These are phyloP conservation scores for Halichondria panicea DNA, from an alignment of 37 sponge, comb jelly and placozoan species.

Conservation along the genomic window DNA sequence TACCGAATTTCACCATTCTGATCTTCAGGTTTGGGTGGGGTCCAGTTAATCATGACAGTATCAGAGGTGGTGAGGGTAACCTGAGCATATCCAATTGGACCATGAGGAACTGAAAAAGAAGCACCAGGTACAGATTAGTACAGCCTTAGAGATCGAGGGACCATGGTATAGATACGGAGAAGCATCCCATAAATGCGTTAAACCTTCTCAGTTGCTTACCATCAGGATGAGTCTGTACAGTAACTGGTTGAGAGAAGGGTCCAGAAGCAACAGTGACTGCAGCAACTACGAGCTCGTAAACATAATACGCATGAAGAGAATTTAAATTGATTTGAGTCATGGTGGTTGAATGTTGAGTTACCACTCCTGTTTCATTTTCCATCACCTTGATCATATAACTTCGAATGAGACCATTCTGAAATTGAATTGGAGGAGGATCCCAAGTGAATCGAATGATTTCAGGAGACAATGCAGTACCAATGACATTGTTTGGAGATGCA, in stretches of 20 bases:
- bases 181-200: no score
- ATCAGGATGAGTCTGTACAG: conserved; percentile 15
- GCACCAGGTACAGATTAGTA: no score
- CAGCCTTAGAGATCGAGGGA: no score
- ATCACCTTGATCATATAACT: conserved; percentile 31
- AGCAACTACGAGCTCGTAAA: conserved; percentile 24
- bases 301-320: no score
- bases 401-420: conserved; percentile 31
- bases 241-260: conserved; percentile 14
- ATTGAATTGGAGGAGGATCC: conserved; percentile 10
- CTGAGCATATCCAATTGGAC: no score
- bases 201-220: no score
- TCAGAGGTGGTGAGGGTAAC: neutral
- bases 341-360: neutral
- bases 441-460: neutral
- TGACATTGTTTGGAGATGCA: conserved; percentile 2
- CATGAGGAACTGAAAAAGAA: no score
- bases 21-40: conserved; percentile 7
- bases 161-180: no score
- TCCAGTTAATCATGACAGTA: conserved; percentile 19
- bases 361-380: conserved; percentile 33
- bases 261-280: conserved; percentile 41
- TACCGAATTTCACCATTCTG: conserved; percentile 48
- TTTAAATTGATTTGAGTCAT: no score
- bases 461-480: neutral